Evolutionary conservation across 30 jellyfish, hydroid and myxozoan species (phyloP).

Genomic region (Aurelia aurita): DNA sequence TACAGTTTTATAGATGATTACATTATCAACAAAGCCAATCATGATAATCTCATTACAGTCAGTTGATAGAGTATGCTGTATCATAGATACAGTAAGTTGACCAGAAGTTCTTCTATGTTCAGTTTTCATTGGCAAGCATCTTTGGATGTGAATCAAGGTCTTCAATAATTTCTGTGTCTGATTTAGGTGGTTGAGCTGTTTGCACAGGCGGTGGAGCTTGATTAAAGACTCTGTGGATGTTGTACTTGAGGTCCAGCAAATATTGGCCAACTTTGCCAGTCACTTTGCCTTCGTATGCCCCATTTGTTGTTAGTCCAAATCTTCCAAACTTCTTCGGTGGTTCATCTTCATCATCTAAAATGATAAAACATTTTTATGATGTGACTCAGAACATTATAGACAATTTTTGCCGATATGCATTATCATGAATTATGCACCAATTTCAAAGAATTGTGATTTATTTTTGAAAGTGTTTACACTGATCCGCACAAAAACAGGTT

Average conservation of each 20-base stretch:
- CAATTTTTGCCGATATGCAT: too few species aligned
- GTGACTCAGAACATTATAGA: background rate
- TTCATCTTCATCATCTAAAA: constrained; percentile 15
- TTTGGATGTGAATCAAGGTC: background rate
- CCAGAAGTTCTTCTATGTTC: too few species aligned
- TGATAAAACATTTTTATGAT: background rate
- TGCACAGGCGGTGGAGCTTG: background rate
- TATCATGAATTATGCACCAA: too few species aligned
- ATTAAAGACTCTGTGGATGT: constrained; percentile 1
- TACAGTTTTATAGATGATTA: too few species aligned
- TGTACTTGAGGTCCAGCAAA: constrained; percentile 8
- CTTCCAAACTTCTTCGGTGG: constrained; percentile 21
- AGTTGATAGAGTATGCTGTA: too few species aligned
- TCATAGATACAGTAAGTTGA: too few species aligned
- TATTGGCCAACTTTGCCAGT: constrained; percentile 13
- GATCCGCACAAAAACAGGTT: too few species aligned
- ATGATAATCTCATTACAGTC: too few species aligned
- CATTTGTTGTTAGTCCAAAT: background rate
- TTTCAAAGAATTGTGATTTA: too few species aligned
- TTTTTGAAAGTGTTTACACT: too few species aligned
- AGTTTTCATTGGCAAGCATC: too few species aligned
- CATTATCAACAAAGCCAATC: too few species aligned
- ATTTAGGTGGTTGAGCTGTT: background rate
- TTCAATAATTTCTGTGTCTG: background rate
- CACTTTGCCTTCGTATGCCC: constrained; percentile 32